phyloP scores from a whole-genome alignment of 2,113 vertebrate genomes.

The Pedetes capensis region DNA sequence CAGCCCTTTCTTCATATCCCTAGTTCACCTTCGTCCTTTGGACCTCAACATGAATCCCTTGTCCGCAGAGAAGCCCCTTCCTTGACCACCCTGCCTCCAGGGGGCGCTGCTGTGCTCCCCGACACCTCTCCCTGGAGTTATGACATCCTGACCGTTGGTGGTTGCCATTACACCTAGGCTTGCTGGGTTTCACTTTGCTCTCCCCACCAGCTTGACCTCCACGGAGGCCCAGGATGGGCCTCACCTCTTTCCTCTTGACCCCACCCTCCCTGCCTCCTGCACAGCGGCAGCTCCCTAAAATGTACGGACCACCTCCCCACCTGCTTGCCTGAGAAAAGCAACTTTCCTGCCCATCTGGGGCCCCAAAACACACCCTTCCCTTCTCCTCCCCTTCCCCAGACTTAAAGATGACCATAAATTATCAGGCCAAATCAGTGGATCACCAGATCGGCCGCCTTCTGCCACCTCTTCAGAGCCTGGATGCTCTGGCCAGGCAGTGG shows the following conservation, averaged over 20 bases:
- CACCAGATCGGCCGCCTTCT: neutral
- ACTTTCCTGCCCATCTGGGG: too few species aligned
- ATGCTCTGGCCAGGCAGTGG: neutral
- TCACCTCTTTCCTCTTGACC: too few species aligned
- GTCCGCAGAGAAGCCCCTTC: neutral
- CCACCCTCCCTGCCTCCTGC: neutral
- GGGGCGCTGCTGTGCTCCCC: neutral
- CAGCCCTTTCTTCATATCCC: neutral
- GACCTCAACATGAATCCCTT: neutral
- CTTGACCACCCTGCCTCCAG: neutral
- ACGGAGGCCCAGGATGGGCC: neutral
- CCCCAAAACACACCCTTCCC: neutral
- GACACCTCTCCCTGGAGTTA: rapidly evolving
- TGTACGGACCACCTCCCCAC: neutral
- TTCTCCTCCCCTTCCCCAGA: neutral
- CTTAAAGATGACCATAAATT: neutral
- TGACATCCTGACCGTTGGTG: rapidly evolving
- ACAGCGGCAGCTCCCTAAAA: neutral
- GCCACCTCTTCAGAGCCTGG: neutral
- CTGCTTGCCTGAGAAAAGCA: neutral
- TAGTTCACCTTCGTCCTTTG: too few species aligned
- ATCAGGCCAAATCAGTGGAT: neutral
- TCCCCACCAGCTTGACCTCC: neutral
- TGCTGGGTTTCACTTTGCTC: neutral
- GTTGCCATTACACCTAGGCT: neutral